A percentile compares a stretch with the other conserved stretches of the same genome.
phyloP scores from a whole-genome alignment of 1,140 invertebrate species.

The Colletes gigas region DNA sequence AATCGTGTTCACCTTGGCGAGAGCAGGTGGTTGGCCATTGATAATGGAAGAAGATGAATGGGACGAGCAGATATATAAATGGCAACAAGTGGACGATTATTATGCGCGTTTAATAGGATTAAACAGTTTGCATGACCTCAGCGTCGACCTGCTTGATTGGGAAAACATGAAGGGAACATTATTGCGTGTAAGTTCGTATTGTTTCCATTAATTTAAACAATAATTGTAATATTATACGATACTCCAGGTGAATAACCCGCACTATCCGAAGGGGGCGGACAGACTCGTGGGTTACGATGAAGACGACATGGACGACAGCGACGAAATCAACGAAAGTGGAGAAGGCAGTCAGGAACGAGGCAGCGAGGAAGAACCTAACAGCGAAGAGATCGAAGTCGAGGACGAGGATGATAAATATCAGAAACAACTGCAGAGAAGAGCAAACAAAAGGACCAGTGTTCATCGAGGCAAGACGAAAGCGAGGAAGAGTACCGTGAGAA shows the following conservation, averaged over 20 bases:
- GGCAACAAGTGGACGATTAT: slow-evolving; percentile 63
- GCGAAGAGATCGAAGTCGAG: not conserved
- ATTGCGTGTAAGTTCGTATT: not conserved
- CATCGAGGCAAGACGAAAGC: too few species aligned
- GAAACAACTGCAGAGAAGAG: not conserved
- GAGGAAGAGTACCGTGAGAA: too few species aligned
- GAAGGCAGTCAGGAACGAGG: slow-evolving; percentile 23
- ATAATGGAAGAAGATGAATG: slow-evolving; percentile 61
- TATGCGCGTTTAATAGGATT: slow-evolving; percentile 52
- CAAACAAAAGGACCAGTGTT: not conserved
- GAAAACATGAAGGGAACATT: not conserved
- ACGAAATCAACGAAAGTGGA: slow-evolving; percentile 12
- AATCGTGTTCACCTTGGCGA: slow-evolving; percentile 42
- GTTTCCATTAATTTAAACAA: not conserved
- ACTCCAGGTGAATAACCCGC: slow-evolving; percentile 13
- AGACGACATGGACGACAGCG: not conserved
- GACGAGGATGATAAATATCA: not conserved
- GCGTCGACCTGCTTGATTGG: not conserved
- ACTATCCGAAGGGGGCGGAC: not conserved
- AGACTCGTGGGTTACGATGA: not conserved
- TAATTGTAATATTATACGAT: not conserved
- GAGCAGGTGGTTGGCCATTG: slow-evolving; percentile 65
- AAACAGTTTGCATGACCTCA: slow-evolving; percentile 45
- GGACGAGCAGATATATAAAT: slow-evolving; percentile 47
- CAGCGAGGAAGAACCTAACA: not conserved